phyloP scores from a whole-genome alignment of 2,113 vertebrate genomes.

The Sardina pilchardus region DNA sequence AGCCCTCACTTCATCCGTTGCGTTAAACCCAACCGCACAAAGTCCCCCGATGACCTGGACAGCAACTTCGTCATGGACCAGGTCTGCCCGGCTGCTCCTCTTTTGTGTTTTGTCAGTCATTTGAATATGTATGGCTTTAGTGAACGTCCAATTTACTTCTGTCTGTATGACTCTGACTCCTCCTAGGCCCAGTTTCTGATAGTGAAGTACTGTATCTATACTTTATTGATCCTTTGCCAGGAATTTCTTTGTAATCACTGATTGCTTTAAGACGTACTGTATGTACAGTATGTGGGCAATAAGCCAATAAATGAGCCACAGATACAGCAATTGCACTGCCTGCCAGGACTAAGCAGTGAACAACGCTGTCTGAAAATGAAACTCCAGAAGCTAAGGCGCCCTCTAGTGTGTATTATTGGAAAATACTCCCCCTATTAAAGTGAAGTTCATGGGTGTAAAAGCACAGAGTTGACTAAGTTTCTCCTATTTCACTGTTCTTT shows the following conservation, averaged over 20 bases:
- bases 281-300: background rate
- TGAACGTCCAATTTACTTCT: background rate
- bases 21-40: constrained; percentile 75
- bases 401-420: background rate
- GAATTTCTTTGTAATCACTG: too few species aligned
- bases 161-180: background rate
- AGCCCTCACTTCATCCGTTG: constrained; percentile 75
- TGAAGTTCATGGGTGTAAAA: background rate
- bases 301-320: background rate
- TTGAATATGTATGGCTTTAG: background rate
- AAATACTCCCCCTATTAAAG: background rate
- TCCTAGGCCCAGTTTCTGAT: background rate
- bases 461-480: background rate
- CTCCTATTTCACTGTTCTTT: background rate
- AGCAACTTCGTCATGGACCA: constrained; percentile 69
- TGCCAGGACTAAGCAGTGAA: background rate
- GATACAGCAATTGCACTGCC: background rate
- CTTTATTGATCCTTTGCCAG: too few species aligned
- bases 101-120: background rate
- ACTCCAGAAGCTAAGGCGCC: background rate
- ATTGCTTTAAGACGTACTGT: too few species aligned
- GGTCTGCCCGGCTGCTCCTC: constrained; percentile 49
- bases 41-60: constrained; percentile 66
- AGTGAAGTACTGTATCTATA: too few species aligned
- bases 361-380: background rate